phyloP scores from a whole-genome alignment of 2,113 vertebrate genomes.

The Vulpes ferrilata region DNA sequence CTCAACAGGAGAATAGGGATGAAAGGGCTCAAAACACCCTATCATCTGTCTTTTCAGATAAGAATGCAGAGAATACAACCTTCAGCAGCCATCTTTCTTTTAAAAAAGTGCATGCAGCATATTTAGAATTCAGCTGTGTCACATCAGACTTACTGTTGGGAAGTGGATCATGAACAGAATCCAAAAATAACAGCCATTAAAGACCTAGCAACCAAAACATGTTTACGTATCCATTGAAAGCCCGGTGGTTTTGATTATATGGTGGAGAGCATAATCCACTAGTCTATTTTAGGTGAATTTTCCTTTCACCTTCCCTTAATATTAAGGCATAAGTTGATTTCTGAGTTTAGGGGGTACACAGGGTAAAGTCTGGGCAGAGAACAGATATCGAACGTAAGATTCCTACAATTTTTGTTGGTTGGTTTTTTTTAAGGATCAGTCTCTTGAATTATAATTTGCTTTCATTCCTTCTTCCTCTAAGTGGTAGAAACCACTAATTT shows the following conservation, averaged over 20 bases:
- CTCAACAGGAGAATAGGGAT: neutral
- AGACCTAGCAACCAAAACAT: conserved; percentile 91
- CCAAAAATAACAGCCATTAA: conserved; percentile 88
- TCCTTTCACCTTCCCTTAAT: conserved; percentile 66
- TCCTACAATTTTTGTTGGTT: conserved; percentile 28
- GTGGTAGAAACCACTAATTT: conserved; percentile 48
- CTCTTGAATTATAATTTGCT: conserved; percentile 57
- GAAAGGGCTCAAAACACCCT: conserved; percentile 22
- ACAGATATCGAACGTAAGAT: conserved; percentile 17
- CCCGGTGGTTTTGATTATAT: conserved; percentile 69
- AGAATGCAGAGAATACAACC: conserved; percentile 64
- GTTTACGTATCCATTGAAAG: conserved; percentile 83
- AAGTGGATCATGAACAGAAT: conserved; percentile 80
- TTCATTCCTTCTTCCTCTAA: conserved; percentile 54
- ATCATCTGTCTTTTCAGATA: conserved; percentile 78
- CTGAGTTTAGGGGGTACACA: conserved; percentile 36
- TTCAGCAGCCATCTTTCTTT: conserved; percentile 69
- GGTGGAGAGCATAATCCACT: conserved; percentile 57
- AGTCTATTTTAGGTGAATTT: conserved; percentile 77
- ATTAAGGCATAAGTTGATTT: conserved; percentile 52
- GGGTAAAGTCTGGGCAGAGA: conserved; percentile 41
- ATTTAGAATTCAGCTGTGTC: conserved; percentile 86
- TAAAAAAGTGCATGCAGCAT: conserved; percentile 66
- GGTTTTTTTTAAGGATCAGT: neutral
- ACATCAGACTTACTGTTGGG: conserved; percentile 82